phyloP scores from a whole-genome alignment of 2,113 vertebrate species.

The Nesogale talazaci region DNA sequence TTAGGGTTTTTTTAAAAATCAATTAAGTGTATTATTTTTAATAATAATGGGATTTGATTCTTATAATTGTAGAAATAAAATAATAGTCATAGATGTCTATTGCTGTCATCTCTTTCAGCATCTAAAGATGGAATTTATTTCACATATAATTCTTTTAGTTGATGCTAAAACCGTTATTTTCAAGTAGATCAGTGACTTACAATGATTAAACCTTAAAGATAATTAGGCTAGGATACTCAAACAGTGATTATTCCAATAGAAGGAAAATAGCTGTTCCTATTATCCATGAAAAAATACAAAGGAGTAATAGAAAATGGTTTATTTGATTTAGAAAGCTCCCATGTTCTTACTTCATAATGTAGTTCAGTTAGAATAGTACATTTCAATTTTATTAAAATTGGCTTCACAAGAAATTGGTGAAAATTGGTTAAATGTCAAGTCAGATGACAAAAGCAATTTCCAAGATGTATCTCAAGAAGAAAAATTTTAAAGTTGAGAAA shows the following conservation, averaged over 20 bases:
- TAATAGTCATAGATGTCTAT: background rate
- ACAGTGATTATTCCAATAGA: background rate
- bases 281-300: background rate
- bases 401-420: background rate
- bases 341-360: background rate
- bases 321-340: background rate
- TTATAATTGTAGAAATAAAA: conserved; percentile 44
- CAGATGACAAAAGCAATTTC: background rate
- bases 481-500: conserved; percentile 5
- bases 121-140: background rate
- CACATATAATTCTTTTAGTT: background rate
- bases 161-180: conserved; percentile 29
- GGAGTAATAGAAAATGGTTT: background rate
- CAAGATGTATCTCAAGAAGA: conserved; percentile 7
- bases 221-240: conserved; percentile 21
- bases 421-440: background rate
- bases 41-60: background rate
- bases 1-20: background rate
- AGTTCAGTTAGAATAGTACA: background rate
- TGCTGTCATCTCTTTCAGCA: background rate
- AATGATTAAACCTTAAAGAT: conserved; percentile 37
- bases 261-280: background rate
- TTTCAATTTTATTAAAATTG: conserved; percentile 30
- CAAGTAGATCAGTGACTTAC: conserved; percentile 42
- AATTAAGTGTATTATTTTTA: conserved; percentile 39